phyloP scores from a whole-genome alignment of 2,888 invertebrate species.

The Antheraea yamamai region DNA sequence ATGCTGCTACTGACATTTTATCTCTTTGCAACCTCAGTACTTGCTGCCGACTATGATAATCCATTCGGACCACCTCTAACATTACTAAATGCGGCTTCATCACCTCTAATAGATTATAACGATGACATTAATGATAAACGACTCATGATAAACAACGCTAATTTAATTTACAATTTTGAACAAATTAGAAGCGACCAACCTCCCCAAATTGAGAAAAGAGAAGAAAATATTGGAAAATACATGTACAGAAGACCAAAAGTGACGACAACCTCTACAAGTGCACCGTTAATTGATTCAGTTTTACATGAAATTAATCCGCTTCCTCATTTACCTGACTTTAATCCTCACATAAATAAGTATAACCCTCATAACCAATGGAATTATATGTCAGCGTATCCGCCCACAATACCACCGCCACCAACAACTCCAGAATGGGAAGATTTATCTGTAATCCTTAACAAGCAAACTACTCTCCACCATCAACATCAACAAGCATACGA shows the following conservation, averaged over 20 bases:
- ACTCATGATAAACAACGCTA: slow-evolving; percentile 34
- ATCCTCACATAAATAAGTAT: not conserved
- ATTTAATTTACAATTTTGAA: slow-evolving; percentile 46
- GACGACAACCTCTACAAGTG: slow-evolving; percentile 37
- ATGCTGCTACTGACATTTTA: slow-evolving; percentile 39
- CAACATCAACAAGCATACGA: not conserved
- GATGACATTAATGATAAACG: slow-evolving; percentile 33
- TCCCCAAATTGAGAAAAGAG: slow-evolving; percentile 43
- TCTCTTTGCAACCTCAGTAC: slow-evolving; percentile 36
- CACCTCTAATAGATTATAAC: slow-evolving; percentile 32
- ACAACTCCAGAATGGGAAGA: slow-evolving; percentile 36
- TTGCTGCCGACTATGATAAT: slow-evolving; percentile 32
- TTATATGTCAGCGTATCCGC: slow-evolving; percentile 23
- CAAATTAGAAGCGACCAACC: slow-evolving; percentile 47
- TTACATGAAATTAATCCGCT: not conserved
- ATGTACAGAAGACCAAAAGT: slow-evolving; percentile 37
- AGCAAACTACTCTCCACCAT: not conserved
- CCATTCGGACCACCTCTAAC: slow-evolving; percentile 9
- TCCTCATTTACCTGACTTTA: not conserved
- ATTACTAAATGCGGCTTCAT: not conserved
- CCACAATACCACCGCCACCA: slow-evolving; percentile 34
- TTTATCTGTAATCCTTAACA: slow-evolving; percentile 28
- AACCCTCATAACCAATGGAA: slow-evolving; percentile 14
- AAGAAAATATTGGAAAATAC: slow-evolving; percentile 47
- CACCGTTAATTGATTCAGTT: slow-evolving; percentile 21